Conservation (phyloP, 2,113 vertebrate species). For the Bufo bufo region DNA sequence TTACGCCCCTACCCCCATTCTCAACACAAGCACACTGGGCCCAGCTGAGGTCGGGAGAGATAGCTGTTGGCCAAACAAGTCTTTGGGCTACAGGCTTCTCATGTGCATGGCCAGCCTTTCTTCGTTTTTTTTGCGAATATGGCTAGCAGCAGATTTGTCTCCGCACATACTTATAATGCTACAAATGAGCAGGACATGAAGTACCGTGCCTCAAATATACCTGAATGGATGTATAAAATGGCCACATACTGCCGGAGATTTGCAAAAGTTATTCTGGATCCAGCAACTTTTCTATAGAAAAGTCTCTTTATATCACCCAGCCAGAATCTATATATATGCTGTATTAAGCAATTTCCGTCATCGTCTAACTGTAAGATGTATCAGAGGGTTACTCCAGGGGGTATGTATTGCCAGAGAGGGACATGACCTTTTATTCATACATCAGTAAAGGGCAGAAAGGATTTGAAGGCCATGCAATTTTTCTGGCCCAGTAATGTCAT, state of each 20-base stretch:
- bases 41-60: no score
- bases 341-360: not conserved
- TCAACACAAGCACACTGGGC: no score
- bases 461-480: conserved; percentile 1
- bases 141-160: not conserved
- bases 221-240: not conserved
- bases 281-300: not conserved
- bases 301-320: conserved; percentile 2
- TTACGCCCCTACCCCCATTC: no score
- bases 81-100: no score
- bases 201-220: not conserved
- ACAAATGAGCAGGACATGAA: not conserved
- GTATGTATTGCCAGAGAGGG: not conserved
- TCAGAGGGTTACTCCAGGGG: not conserved
- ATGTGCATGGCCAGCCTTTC: no score
- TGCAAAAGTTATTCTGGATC: not conserved
- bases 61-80: no score
- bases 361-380: not conserved
- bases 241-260: not conserved
- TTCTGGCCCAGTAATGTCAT: conserved; percentile 33
- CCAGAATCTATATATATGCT: not conserved
- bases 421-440: conserved; percentile 32
- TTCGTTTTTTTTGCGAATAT: not conserved
- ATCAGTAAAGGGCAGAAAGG: conserved; percentile 23
- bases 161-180: not conserved